phyloP scores from a whole-genome alignment of 37 sponge, comb jelly and placozoan genomes.

The Aplysina aerophoba region DNA sequence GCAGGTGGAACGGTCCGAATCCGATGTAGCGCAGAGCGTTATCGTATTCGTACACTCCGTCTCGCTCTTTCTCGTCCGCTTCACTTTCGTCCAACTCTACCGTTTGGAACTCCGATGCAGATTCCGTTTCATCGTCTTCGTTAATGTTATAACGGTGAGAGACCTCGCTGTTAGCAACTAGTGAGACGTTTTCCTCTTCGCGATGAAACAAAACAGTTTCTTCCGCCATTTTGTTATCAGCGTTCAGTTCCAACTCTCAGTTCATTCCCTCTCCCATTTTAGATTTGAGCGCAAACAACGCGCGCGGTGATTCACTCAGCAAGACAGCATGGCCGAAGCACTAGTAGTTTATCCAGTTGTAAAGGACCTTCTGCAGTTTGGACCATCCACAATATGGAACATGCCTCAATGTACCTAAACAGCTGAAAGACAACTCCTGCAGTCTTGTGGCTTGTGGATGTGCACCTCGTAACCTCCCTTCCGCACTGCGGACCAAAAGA shows the following conservation, averaged over 20 bases:
- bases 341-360: too few species aligned
- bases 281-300: too few species aligned
- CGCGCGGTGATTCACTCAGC: too few species aligned
- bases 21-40: slow-evolving; percentile 59
- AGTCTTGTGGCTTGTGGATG: background rate
- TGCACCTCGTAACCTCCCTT: background rate
- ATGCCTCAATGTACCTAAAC: too few species aligned
- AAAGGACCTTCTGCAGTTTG: too few species aligned
- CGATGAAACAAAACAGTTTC: background rate
- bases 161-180: background rate
- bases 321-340: too few species aligned
- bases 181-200: background rate
- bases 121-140: background rate
- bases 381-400: too few species aligned
- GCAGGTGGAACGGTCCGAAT: slow-evolving; percentile 61
- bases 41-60: slow-evolving; percentile 60
- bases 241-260: too few species aligned
- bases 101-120: background rate
- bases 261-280: too few species aligned
- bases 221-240: background rate
- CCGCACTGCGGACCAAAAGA: background rate
- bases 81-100: background rate
- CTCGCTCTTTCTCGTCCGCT: slow-evolving; percentile 40
- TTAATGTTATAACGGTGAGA: background rate
- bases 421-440: too few species aligned